Base-by-base conservation (phyloP, 2,797 vertebrate species). In the Lepilemur ruficaudatus region DNA sequence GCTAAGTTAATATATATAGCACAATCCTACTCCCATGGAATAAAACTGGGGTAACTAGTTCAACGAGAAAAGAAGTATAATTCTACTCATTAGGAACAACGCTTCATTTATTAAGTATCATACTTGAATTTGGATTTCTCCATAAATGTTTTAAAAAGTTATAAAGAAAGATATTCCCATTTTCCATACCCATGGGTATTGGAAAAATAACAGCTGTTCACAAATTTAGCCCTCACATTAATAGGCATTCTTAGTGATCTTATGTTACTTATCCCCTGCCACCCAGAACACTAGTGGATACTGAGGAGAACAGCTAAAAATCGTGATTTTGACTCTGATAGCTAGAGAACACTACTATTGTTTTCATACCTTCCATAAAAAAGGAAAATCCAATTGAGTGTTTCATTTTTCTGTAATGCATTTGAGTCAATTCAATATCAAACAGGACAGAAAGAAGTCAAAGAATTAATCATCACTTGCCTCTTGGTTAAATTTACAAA, bases 391-490 rank as follows among this genome's bases (percentile, higher is more conserved):
- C 93, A 98, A 97, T 85, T 96, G 57, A 94, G 73, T 75, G 14
- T 69, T 84, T 82, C 76, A 61, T 96, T 97, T 87, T 95, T 95
- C 81, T 89, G 1, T 97, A 96, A 97, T 84, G 79, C 65, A 95
- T 41, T 95, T 91, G 86, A 98, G 84, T 96, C 14, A n/a, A 81
- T 97, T 97, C 78, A 94, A 0, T 96, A 96, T 88, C 86, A 93
- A 83, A n/a, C 35, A 96, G 57, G 73, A 96, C 30, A 98, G 67
- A 98, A 95, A 96, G 88, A 97, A 97, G 94, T 92, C 89, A 97
- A 97, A 93, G 89, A 97, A 97, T 97, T 98, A 98, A 98, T 98
- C 96, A 98, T 92, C 91, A 97, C 93, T 94, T 98, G 70, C 67
- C 88, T 98, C 55, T 79, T 90, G 93, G 96, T 97, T 97, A 95